These are phyloP conservation scores for Anastrepha ludens DNA, from an alignment of 1,140 invertebrate genomes.

Conservation along the genomic window DNA sequence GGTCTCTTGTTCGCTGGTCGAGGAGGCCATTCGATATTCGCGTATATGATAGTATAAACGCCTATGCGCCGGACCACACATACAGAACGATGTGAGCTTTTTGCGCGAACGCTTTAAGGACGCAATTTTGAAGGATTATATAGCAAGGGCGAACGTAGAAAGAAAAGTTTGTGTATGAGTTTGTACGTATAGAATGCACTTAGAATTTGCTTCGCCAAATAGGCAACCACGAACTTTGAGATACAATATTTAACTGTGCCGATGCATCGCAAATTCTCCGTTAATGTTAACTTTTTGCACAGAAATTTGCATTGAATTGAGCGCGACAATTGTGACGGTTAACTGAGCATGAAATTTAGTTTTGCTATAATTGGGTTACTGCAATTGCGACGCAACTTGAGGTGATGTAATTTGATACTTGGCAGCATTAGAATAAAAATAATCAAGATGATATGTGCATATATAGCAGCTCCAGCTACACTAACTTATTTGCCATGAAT, in stretches of 20 bases:
- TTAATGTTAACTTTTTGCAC: slow-evolving; percentile 17
- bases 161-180: neutral
- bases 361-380: slow-evolving; percentile 48
- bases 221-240: neutral
- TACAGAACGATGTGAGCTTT: slow-evolving; percentile 70
- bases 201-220: neutral
- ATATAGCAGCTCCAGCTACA: neutral
- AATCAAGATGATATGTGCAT: neutral
- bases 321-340: slow-evolving; percentile 16
- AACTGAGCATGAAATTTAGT: slow-evolving; percentile 58
- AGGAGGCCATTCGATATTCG: slow-evolving; percentile 71
- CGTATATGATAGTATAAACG: slow-evolving; percentile 70
- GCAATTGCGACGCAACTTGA: neutral
- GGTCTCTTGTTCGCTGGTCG: slow-evolving; percentile 68
- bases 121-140: slow-evolving; percentile 69
- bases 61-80: slow-evolving; percentile 68
- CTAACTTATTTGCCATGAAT: no score
- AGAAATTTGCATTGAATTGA: neutral
- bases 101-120: slow-evolving; percentile 63
- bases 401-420: slow-evolving; percentile 38
- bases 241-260: neutral
- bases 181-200: neutral
- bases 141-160: neutral
- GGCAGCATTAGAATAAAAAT: neutral
- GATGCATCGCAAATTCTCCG: neutral